Percentiles rank a stretch among this genome's conserved stretches.
phyloP scores from a whole-genome alignment of 2,113 vertebrate genomes.

The Ammodytes dubius region DNA sequence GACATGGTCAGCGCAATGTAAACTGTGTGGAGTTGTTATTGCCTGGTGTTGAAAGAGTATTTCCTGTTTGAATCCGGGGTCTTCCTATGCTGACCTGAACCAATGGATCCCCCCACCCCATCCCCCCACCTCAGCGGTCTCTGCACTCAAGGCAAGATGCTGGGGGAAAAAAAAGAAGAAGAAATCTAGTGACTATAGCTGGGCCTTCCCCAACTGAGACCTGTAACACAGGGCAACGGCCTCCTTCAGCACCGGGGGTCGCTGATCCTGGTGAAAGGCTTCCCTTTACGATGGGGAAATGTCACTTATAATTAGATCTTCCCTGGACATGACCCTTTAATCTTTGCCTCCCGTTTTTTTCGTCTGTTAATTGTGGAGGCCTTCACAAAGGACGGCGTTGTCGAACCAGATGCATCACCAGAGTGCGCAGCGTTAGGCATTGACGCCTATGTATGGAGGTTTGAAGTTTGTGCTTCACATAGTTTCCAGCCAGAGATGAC shows the following conservation, averaged over 20 bases:
- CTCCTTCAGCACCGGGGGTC: slow-evolving; percentile 49
- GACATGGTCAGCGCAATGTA: slow-evolving; percentile 66
- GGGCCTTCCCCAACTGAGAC: slow-evolving; percentile 60
- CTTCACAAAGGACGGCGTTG: slow-evolving; percentile 77
- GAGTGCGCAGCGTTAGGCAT: slow-evolving; percentile 30
- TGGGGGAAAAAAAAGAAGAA: slow-evolving; percentile 77
- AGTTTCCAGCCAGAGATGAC: slow-evolving; percentile 70
- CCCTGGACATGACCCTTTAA: slow-evolving; percentile 79
- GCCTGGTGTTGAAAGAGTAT: slow-evolving; percentile 74
- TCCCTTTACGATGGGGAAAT: slow-evolving; percentile 82
- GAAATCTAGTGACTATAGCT: slow-evolving; percentile 59
- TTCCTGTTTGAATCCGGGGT: slow-evolving; percentile 80
- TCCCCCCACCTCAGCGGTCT: slow-evolving; percentile 42
- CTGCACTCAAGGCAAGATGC: slow-evolving; percentile 51
- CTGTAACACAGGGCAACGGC: slow-evolving; percentile 69
- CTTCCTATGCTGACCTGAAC: slow-evolving; percentile 62
- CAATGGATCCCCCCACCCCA: slow-evolving; percentile 49
- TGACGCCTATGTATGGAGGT: slow-evolving; percentile 43
- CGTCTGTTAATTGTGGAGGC: slow-evolving; percentile 75
- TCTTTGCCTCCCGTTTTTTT: slow-evolving; percentile 65
- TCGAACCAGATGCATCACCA: slow-evolving; percentile 72
- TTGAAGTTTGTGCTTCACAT: slow-evolving; percentile 66
- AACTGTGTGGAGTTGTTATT: slow-evolving; percentile 77
- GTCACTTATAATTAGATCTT: slow-evolving; percentile 86
- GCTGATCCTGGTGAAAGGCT: slow-evolving; percentile 67